phyloP scores from a whole-genome alignment of 2,113 vertebrate species.

The Irena cyanogastra region DNA sequence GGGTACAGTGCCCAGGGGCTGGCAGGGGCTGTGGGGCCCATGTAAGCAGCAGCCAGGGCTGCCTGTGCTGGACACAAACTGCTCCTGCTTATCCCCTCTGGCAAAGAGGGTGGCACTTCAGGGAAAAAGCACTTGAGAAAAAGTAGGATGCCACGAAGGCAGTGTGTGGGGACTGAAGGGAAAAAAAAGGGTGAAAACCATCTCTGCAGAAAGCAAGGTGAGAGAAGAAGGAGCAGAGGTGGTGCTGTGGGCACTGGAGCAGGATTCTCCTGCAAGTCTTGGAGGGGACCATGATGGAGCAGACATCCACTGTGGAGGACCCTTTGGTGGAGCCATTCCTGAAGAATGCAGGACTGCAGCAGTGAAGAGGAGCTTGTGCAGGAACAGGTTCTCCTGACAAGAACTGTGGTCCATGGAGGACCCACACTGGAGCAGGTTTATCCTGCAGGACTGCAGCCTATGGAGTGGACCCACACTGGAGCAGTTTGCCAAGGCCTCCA shows the following conservation, averaged over 20 bases:
- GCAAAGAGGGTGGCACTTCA: rapidly evolving
- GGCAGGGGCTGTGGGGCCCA: background rate
- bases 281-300: background rate
- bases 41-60: background rate
- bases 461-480: background rate
- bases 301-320: background rate
- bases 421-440: background rate
- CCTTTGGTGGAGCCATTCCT: background rate
- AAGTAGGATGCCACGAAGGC: background rate
- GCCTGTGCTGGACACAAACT: background rate
- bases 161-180: background rate
- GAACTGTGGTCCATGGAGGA: background rate
- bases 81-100: rapidly evolving
- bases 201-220: background rate
- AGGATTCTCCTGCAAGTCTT: background rate
- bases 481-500: background rate
- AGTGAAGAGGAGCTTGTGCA: background rate
- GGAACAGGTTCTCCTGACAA: background rate
- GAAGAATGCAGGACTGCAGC: background rate
- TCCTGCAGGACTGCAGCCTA: background rate
- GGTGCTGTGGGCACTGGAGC: background rate
- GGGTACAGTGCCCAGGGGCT: background rate
- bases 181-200: background rate
- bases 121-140: background rate
- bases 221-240: background rate